A percentile compares a stretch with the other conserved stretches of the same genome.
Evolutionary conservation across 2,888 invertebrate species (phyloP).

Genomic region (Thumatha senex): DNA sequence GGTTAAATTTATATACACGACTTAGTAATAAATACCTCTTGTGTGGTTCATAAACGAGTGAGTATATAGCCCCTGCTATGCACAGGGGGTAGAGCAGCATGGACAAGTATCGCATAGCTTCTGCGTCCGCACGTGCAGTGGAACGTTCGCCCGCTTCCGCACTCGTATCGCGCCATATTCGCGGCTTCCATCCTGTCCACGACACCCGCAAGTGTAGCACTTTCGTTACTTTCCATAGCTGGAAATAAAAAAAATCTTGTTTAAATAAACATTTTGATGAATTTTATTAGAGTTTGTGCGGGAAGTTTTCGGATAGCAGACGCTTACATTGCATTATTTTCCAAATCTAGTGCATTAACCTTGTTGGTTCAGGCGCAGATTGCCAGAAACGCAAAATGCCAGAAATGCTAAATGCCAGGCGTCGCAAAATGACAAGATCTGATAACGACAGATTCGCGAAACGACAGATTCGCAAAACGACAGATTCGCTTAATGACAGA

Average conservation of each 20-base stretch:
- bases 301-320: too few species aligned
- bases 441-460: too few species aligned
- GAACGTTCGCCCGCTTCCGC: slow-evolving; percentile 86
- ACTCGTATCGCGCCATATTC: slow-evolving; percentile 63
- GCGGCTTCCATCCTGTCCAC: slow-evolving; percentile 61
- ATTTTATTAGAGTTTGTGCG: too few species aligned
- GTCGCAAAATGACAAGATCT: too few species aligned
- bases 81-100: slow-evolving; percentile 96
- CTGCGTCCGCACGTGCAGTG: slow-evolving; percentile 94
- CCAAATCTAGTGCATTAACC: too few species aligned
- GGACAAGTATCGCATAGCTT: slow-evolving; percentile 96
- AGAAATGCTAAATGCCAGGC: too few species aligned
- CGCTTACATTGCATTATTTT: too few species aligned
- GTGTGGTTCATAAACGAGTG: slow-evolving; percentile 96
- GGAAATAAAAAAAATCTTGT: slow-evolving; percentile 32
- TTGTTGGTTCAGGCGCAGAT: too few species aligned
- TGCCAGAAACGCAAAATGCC: too few species aligned
- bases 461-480: too few species aligned
- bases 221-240: slow-evolving; percentile 98
- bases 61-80: slow-evolving; percentile 93
- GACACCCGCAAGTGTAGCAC: slow-evolving; percentile 89
- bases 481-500: too few species aligned
- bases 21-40: slow-evolving; percentile 86
- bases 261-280: background rate
- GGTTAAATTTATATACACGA: too few species aligned